Conservation (phyloP, 2,113 vertebrate genomes). For the Hemibagrus wyckioides region DNA sequence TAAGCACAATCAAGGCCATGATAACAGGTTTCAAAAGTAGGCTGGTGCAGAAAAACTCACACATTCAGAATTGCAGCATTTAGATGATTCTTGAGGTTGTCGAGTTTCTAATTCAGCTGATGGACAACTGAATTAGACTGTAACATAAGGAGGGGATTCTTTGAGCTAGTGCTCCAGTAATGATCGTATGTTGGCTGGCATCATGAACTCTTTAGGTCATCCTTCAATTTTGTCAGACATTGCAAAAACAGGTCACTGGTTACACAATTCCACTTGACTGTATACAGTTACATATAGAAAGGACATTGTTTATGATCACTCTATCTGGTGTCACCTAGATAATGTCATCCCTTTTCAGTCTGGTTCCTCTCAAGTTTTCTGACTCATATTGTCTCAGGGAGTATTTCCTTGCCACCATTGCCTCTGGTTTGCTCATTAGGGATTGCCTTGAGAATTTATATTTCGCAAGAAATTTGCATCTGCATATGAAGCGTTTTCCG, state of each 20-base stretch:
- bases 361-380: too few relatives aligned
- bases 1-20: neutral
- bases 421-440: too few relatives aligned
- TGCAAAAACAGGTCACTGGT: neutral
- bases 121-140: neutral
- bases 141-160: neutral
- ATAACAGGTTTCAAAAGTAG: constrained; percentile 3
- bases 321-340: too few relatives aligned
- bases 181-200: neutral
- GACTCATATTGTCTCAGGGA: too few relatives aligned
- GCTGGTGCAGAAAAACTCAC: neutral
- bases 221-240: neutral
- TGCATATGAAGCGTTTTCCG: too few relatives aligned
- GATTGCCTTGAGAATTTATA: too few relatives aligned
- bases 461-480: too few relatives aligned
- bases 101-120: neutral
- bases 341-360: too few relatives aligned
- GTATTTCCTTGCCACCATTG: too few relatives aligned
- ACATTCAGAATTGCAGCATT: neutral
- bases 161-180: neutral
- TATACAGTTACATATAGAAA: too few relatives aligned
- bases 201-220: neutral
- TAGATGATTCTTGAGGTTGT: neutral
- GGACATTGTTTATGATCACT: too few relatives aligned
- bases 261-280: too few relatives aligned